Evolutionary conservation across 2,888 invertebrate species (phyloP), one percentile per base, ranked within the genome.

Genomic region (Drosophila antonietae): DNA sequence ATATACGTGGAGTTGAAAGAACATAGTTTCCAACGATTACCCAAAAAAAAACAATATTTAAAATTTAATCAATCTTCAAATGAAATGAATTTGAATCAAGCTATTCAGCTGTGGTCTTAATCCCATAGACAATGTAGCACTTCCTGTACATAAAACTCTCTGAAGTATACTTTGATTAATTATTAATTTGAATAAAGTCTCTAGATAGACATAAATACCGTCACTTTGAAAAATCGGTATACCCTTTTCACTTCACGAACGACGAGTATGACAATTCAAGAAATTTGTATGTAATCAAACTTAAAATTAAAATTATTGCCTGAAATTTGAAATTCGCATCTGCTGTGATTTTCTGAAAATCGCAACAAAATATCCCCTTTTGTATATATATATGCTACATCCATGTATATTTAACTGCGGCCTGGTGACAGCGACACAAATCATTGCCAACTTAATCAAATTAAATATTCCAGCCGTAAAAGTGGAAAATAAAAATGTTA

Each of bases 371-470:
- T 66, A 62, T 66, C 80, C 66, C 63, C 49, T 66, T 57, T 20
- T 8, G 10, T 46, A 10, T 31, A 14, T 20, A 44, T 47, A 15
- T 33, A 10, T 18, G 49, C n/a, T 5, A 12, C 33, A 33, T 33
- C 33, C 20, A 7, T 14, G 18, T 33, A 51, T 51, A 20, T 20
- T 20, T 8, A 35, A 3, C 35, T 47, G 52, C 52, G 44, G 15
- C 37, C 15, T 35, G 28, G 39, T 62, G 64, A 53, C 65, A 57
- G 68, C 67, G 78, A 83, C 84, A 90, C 89, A 90, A 90, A 89
- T 89, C 88, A 89, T 90, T 81, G 87, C 74, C 77, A 84, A 84
- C 89, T 87, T 90, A 89, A 89, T 89, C 87, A 89, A 89, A 89
- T 89, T 89, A 89, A 89, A 86, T 86, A 88, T 86, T 83, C 89